A percentile compares a stretch with the other conserved stretches of the same genome.
Conservation (phyloP, 2,797 vertebrate genomes). For the Tenualosa ilisha region DNA sequence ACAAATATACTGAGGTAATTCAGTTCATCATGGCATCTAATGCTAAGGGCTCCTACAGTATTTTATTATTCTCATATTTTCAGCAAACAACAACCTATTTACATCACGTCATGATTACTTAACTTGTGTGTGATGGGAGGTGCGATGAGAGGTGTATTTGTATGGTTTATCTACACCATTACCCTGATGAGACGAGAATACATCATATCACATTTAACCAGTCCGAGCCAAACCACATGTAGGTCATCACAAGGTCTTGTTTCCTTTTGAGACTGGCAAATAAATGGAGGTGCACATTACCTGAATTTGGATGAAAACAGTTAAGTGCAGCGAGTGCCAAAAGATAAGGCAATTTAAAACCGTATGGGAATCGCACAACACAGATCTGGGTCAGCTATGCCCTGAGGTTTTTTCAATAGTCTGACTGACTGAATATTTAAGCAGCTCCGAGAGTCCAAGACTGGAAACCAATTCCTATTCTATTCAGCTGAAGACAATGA, state of each 20-base stretch:
- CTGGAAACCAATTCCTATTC: slow-evolving; percentile 11
- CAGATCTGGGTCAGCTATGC: slow-evolving; percentile 8
- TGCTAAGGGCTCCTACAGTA: no score
- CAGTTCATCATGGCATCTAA: neutral
- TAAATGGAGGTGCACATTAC: neutral
- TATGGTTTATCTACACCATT: neutral
- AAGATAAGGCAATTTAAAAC: slow-evolving; percentile 10
- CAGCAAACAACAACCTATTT: no score
- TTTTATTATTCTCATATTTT: neutral
- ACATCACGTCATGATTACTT: neutral
- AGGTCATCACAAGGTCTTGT: slow-evolving; percentile 1
- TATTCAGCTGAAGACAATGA: slow-evolving; percentile 25
- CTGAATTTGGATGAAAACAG: neutral
- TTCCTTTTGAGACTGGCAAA: neutral
- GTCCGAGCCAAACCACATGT: neutral
- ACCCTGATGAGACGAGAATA: neutral
- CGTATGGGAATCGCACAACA: neutral
- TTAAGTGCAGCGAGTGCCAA: neutral
- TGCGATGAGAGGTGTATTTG: neutral
- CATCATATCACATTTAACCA: neutral
- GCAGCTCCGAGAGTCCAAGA: neutral
- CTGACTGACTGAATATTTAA: slow-evolving; percentile 21
- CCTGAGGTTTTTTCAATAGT: slow-evolving; percentile 15
- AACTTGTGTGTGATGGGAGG: no score
- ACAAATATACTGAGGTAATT: neutral